Percentiles rank a stretch among this genome's conserved stretches.
These are phyloP conservation scores for Euphydryas editha DNA, from an alignment of 2,888 invertebrate genomes.

Conservation along the genomic window DNA sequence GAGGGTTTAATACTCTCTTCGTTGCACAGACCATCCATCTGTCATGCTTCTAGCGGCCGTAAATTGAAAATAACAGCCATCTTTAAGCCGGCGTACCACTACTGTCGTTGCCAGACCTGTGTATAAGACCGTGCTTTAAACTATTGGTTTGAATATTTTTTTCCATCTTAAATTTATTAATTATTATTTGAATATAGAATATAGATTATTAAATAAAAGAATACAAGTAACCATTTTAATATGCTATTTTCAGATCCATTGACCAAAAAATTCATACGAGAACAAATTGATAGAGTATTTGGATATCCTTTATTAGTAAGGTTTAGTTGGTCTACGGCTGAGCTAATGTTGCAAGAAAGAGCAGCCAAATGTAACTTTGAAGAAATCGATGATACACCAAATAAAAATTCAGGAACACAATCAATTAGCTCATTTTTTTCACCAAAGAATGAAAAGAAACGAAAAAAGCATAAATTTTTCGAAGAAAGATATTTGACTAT, in stretches of 20 bases:
- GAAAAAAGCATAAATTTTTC: constrained; percentile 86
- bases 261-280: constrained; percentile 94
- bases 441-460: constrained; percentile 61
- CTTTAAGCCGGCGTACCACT: too few relatives aligned
- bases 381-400: constrained; percentile 74
- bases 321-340: constrained; percentile 99
- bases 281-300: constrained; percentile 94
- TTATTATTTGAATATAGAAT: too few relatives aligned
- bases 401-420: constrained; percentile 68
- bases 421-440: constrained; percentile 86
- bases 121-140: too few relatives aligned
- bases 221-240: background rate
- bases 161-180: too few relatives aligned
- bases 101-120: too few relatives aligned
- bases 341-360: constrained; percentile 88
- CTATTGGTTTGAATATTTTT: too few relatives aligned
- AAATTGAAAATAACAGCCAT: too few relatives aligned
- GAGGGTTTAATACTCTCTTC: too few relatives aligned
- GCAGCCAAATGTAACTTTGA: constrained; percentile 90
- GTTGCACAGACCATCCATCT: too few relatives aligned
- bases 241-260: constrained; percentile 88
- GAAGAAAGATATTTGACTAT: constrained; percentile 85
- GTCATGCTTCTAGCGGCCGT: too few relatives aligned
- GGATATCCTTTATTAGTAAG: constrained; percentile 97
- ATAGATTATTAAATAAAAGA: too few relatives aligned